These are phyloP conservation scores for Toxonevra muliebris DNA, from an alignment of 2,888 invertebrate genomes.

Conservation along the genomic window DNA sequence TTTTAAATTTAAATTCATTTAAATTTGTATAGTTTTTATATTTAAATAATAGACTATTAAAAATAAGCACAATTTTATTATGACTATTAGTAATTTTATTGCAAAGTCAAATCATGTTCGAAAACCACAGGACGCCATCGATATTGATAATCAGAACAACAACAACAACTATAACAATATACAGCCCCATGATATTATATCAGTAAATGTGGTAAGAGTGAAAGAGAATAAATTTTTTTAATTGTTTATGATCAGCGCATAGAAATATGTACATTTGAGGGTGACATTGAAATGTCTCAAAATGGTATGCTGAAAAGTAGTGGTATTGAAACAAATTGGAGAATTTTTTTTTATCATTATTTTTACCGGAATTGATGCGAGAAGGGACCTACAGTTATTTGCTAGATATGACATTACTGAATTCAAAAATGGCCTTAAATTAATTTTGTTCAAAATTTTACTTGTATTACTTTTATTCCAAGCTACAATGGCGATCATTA, in stretches of 20 bases:
- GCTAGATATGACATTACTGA: too few species aligned
- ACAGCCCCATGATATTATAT: background rate
- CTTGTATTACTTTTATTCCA: too few species aligned
- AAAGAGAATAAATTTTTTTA: background rate
- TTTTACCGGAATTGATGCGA: too few species aligned
- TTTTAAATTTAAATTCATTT: conserved; percentile 1
- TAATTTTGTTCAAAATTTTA: too few species aligned
- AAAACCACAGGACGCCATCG: too few species aligned
- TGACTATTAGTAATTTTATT: conserved; percentile 1
- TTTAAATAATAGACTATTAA: background rate
- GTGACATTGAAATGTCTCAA: background rate
- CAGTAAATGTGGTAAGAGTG: background rate
- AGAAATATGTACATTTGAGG: background rate
- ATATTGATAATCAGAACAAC: background rate
- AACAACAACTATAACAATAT: background rate
- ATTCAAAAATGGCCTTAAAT: too few species aligned
- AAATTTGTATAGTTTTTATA: background rate
- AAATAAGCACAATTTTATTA: too few species aligned
- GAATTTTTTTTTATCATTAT: too few species aligned
- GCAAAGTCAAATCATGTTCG: background rate
- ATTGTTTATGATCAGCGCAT: background rate
- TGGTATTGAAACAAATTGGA: too few species aligned
- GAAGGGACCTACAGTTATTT: too few species aligned
- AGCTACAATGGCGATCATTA: too few species aligned
- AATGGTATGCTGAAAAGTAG: too few species aligned